Evolutionary conservation across 1,140 invertebrate species (phyloP).

Genomic region (Drosophila leontia): DNA sequence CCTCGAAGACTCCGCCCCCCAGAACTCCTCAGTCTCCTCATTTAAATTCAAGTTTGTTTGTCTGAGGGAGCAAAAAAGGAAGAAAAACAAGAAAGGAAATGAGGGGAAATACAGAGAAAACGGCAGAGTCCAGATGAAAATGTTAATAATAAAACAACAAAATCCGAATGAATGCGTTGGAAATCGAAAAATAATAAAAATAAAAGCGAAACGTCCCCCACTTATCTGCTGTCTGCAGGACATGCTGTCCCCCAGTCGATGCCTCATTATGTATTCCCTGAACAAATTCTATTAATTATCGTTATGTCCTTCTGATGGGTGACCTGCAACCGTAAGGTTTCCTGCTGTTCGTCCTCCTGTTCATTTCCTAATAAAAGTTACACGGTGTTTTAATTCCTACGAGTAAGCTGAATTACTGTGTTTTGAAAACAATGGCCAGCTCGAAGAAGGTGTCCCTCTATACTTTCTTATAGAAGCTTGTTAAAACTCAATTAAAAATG

Average conservation of each 20-base stretch:
- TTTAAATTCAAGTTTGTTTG: slow-evolving; percentile 73
- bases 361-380: slow-evolving; percentile 50
- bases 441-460: background rate
- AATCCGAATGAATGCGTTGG: slow-evolving; percentile 61
- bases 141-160: slow-evolving; percentile 70
- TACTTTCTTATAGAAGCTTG: background rate
- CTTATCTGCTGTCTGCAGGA: slow-evolving; percentile 28
- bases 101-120: slow-evolving; percentile 23
- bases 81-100: slow-evolving; percentile 4
- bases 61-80: slow-evolving; percentile 16
- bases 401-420: slow-evolving; percentile 5
- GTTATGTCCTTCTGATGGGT: slow-evolving; percentile 81
- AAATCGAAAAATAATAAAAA: slow-evolving; percentile 83
- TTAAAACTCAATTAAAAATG: background rate
- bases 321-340: slow-evolving; percentile 55
- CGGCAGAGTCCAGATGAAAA: slow-evolving; percentile 48
- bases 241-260: slow-evolving; percentile 16
- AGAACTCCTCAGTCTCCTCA: slow-evolving; percentile 26
- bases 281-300: slow-evolving; percentile 84
- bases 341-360: slow-evolving; percentile 37
- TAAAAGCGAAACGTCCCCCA: slow-evolving; percentile 23
- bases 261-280: slow-evolving; percentile 77
- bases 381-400: slow-evolving; percentile 22
- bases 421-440: background rate
- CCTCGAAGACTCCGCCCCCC: background rate